Evolutionary conservation across 2,113 vertebrate species (phyloP), one percentile per base, ranked within the genome.

Genomic region (Tupaia tana): DNA sequence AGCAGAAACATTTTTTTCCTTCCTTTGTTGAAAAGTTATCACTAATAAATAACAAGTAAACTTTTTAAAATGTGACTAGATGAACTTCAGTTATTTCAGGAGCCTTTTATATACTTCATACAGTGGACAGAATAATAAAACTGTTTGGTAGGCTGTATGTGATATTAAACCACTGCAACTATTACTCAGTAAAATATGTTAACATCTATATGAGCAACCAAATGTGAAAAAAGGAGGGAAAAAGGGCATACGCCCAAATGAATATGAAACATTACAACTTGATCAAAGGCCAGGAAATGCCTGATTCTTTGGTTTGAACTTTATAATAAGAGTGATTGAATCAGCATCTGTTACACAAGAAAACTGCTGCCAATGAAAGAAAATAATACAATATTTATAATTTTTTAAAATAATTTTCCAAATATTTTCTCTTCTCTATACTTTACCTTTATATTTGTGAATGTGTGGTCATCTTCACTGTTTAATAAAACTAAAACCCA

Each of bases 261-360:
- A 91, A 18, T 71, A 96, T 3, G 7, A 85, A 89, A 27, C 9
- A 73, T 27, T 67, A 58, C 10, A 83, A 90, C 9, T 18, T 64
- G 27, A 93, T 54, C 29, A 67, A 91, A 67, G 12, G 15, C 34
- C 34, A 93, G 86, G 24, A 92, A 54, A 13, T 54, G 11, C 7
- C 27, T 79, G 14, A 79, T 66, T 75, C 56, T 82, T 56, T 88
- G 58, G 22, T 25, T 93, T 87, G 83, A 83, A 83, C 54, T 95
- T 95, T 88, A 63, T 95, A 96, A 93, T 34, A 27, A 9, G 11
- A 66, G 25, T 79, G 89, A 54, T 24, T 84, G 16, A 96, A 89
- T 82, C 20, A 94, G 92, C 61, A 43, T 86, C 19, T 95, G 19
- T n/a, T 94, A 11, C 27, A 91, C 54, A 83, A 74, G 0, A 56